Evolutionary conservation across 2,797 vertebrate species (phyloP).

Genomic region (Notolepis coatsorum): DNA sequence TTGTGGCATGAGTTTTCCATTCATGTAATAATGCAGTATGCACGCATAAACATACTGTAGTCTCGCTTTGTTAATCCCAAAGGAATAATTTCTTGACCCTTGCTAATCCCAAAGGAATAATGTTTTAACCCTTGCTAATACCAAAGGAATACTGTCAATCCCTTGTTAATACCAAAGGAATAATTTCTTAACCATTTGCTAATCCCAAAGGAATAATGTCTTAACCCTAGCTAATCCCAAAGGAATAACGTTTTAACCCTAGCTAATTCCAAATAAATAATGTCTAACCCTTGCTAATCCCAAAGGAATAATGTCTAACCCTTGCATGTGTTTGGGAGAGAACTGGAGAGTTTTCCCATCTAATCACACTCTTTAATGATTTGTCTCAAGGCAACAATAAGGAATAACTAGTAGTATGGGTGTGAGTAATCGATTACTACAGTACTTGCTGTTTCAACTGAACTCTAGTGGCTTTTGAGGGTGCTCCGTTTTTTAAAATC

Average conservation of each 20-base stretch:
- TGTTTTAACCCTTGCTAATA: no score
- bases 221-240: no score
- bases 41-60: constrained; percentile 50
- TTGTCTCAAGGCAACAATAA: constrained; percentile 23
- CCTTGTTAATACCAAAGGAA: no score
- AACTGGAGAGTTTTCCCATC: constrained; percentile 28
- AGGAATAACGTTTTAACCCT: no score
- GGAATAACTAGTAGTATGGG: neutral
- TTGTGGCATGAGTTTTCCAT: constrained; percentile 57
- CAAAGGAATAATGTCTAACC: constrained; percentile 50
- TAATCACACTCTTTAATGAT: constrained; percentile 36
- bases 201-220: no score
- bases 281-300: constrained; percentile 65
- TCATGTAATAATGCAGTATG: constrained; percentile 68
- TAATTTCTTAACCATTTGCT: no score
- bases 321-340: constrained; percentile 42
- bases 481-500: no score
- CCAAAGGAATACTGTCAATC: constrained; percentile 52
- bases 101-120: no score
- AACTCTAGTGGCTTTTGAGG: no score
- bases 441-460: no score
- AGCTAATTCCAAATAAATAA: constrained; percentile 55
- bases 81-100: no score
- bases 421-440: no score
- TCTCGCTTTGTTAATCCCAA: constrained; percentile 56